phyloP scores from a whole-genome alignment of 2,797 vertebrate species.

The Leptodactylus fallax region DNA sequence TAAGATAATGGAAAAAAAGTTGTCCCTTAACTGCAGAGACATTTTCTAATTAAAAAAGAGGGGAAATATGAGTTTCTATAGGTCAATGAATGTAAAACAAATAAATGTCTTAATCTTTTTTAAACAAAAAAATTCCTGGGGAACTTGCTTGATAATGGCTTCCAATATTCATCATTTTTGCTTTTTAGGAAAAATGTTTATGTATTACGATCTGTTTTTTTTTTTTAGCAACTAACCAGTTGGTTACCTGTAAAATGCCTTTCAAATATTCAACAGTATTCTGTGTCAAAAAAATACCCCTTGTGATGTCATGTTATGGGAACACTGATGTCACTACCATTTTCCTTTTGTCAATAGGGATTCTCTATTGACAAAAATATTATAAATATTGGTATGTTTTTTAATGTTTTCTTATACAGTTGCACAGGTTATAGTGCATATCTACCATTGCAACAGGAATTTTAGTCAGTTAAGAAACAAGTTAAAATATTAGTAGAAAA shows the following conservation, averaged over 20 bases:
- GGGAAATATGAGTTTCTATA: constrained; percentile 11
- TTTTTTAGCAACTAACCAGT: neutral
- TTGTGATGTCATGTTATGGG: constrained; percentile 24
- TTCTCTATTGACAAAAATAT: constrained; percentile 33
- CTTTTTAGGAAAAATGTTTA: constrained; percentile 34
- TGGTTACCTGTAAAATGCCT: constrained; percentile 20
- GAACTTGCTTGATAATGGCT: constrained; percentile 55
- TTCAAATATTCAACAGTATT: neutral
- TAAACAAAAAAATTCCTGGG: constrained; percentile 64
- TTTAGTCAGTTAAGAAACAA: neutral
- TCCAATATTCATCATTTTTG: constrained; percentile 53
- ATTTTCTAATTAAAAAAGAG: neutral
- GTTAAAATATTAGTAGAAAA: neutral
- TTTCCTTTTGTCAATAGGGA: constrained; percentile 30
- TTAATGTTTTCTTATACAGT: neutral
- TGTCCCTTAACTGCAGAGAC: constrained; percentile 11
- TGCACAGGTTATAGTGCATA: neutral
- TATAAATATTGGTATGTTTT: neutral
- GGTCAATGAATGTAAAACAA: neutral
- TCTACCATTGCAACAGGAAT: too few species aligned
- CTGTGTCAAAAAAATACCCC: neutral
- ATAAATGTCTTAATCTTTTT: constrained; percentile 1
- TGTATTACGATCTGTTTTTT: constrained; percentile 5
- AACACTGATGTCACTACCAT: constrained; percentile 21
- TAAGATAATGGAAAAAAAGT: neutral